Evolutionary conservation across 1,140 invertebrate genomes (phyloP).

Genomic region (Mercenaria mercenaria): DNA sequence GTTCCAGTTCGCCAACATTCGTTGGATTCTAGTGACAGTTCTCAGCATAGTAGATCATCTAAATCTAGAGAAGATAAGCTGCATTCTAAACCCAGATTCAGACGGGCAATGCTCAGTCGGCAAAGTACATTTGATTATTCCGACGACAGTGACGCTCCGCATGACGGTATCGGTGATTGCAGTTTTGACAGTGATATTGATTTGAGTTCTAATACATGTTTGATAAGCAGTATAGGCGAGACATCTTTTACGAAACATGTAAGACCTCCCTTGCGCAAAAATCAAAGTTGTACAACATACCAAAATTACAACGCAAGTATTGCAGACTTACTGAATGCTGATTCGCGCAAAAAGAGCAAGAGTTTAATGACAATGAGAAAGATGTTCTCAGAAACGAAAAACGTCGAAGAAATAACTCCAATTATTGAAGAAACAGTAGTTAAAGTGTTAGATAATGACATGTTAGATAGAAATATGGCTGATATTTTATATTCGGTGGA

Average conservation of each 20-base stretch:
- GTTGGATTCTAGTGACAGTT: slow-evolving; percentile 23
- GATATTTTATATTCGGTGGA: too few species aligned
- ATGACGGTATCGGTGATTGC: not conserved
- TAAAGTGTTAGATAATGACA: slow-evolving; percentile 30
- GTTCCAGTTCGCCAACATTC: too few species aligned
- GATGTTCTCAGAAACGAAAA: slow-evolving; percentile 53
- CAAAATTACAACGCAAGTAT: slow-evolving; percentile 6
- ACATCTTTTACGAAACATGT: slow-evolving; percentile 17
- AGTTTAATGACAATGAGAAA: too few species aligned
- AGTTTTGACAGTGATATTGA: slow-evolving; percentile 50
- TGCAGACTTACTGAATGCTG: slow-evolving; percentile 2
- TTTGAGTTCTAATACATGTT: not conserved
- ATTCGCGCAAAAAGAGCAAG: slow-evolving; percentile 28
- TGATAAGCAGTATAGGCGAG: slow-evolving; percentile 5
- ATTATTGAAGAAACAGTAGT: slow-evolving; percentile 42
- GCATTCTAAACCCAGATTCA: slow-evolving; percentile 16
- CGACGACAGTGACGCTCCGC: slow-evolving; percentile 31
- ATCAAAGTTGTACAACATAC: slow-evolving; percentile 47
- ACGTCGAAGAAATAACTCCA: slow-evolving; percentile 54
- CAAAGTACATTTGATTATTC: slow-evolving; percentile 51
- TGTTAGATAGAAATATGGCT: too few species aligned
- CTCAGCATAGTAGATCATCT: slow-evolving; percentile 23
- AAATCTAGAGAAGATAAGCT: slow-evolving; percentile 38
- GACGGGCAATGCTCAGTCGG: slow-evolving; percentile 24
- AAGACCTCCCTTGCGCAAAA: slow-evolving; percentile 18